Evolutionary conservation across 1,140 invertebrate genomes (phyloP).

Genomic region (Andrena cerasifolii): DNA sequence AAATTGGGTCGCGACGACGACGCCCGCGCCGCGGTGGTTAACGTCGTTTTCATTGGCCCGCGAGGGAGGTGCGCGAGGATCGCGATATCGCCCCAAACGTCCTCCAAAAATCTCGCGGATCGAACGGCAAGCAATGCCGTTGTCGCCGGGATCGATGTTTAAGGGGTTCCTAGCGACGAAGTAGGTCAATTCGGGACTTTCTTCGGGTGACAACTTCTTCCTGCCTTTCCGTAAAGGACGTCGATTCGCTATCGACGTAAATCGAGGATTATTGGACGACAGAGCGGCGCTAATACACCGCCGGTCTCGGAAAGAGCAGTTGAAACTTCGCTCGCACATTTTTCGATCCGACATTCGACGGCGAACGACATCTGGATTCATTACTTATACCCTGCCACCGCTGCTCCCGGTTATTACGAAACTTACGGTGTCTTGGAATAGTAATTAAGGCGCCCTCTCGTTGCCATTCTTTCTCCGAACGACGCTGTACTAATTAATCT

Average conservation of each 20-base stretch:
- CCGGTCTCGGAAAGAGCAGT: constrained; percentile 43
- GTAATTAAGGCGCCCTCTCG: constrained; percentile 66
- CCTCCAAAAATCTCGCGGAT: constrained; percentile 16
- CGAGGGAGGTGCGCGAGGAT: not conserved
- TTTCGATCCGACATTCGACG: constrained; percentile 67
- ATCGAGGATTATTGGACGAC: constrained; percentile 18
- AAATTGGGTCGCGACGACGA: constrained; percentile 31
- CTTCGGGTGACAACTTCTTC: constrained; percentile 35
- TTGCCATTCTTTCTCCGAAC: constrained; percentile 56
- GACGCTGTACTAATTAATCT: constrained; percentile 68
- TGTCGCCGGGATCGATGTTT: constrained; percentile 8
- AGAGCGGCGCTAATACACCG: not conserved
- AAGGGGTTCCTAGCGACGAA: constrained; percentile 4
- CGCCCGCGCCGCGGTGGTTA: constrained; percentile 10
- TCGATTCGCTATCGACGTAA: not conserved
- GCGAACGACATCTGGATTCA: constrained; percentile 76
- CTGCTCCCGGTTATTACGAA: constrained; percentile 69
- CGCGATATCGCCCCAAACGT: not conserved
- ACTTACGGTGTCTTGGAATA: constrained; percentile 71
- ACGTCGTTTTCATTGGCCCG: constrained; percentile 21
- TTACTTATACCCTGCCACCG: constrained; percentile 69
- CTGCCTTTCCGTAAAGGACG: not conserved
- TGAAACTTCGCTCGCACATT: constrained; percentile 72
- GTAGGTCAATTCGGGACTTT: not conserved
- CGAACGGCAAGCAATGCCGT: not conserved